These are phyloP conservation scores for Lytechinus pictus DNA, from an alignment of 35 echinoderm and acorn worm genomes.

Conservation along the genomic window DNA sequence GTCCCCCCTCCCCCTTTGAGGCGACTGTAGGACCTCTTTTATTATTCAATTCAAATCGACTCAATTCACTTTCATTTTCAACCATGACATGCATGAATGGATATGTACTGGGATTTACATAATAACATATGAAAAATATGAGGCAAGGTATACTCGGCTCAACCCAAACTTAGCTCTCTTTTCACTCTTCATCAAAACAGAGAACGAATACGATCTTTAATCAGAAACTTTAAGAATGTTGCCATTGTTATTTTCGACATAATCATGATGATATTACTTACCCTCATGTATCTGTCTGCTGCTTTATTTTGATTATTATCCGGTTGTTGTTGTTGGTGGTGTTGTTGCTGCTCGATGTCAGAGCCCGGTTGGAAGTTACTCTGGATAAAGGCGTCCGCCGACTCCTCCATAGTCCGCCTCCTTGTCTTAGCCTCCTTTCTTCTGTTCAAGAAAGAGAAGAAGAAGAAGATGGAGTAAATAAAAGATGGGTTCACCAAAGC, in stretches of 20 bases:
- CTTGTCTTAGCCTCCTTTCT: not conserved
- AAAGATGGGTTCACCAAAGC: not conserved
- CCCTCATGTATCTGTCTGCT: conserved; percentile 22
- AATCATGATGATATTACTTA: not conserved
- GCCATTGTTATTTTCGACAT: not conserved
- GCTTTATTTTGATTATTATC: not conserved
- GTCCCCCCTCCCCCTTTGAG: no score
- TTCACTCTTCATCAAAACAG: no score
- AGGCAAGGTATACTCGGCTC: no score
- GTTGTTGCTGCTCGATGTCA: not conserved
- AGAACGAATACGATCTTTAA: no score
- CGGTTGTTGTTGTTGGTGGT: not conserved
- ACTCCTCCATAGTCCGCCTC: not conserved
- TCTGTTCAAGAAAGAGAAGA: not conserved
- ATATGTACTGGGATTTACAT: no score
- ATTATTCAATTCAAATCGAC: no score
- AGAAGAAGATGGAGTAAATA: not conserved
- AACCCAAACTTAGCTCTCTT: no score
- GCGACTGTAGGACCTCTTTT: no score
- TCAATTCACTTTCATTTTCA: no score
- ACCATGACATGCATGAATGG: no score
- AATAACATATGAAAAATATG: no score
- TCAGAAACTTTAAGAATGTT: no score
- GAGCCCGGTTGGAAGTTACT: not conserved
- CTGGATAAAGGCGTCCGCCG: not conserved